phyloP scores from a whole-genome alignment of 2,113 vertebrate species.

The Callipepla californica region DNA sequence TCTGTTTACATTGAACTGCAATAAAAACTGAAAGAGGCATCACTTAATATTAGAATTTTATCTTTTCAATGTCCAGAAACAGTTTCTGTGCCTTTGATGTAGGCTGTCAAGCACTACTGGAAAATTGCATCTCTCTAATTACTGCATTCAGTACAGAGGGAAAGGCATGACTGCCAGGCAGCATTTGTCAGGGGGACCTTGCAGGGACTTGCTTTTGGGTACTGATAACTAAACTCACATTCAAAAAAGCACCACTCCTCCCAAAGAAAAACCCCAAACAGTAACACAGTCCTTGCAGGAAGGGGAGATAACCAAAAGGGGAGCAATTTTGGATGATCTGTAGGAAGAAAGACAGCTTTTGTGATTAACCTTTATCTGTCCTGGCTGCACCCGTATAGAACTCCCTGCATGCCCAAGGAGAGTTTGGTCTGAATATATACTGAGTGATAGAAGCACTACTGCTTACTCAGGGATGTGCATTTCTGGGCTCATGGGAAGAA shows the following conservation, averaged over 20 bases:
- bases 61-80: conserved; percentile 73
- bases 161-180: conserved; percentile 45
- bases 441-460: not conserved
- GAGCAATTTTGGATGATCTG: not conserved
- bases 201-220: conserved; percentile 28
- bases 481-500: not conserved
- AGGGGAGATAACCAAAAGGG: not conserved
- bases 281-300: not conserved
- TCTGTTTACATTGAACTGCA: conserved; percentile 62
- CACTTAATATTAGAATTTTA: conserved; percentile 70
- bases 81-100: conserved; percentile 72
- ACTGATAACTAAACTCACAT: conserved; percentile 45
- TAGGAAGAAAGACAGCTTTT: not conserved
- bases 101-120: conserved; percentile 64
- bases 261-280: not conserved
- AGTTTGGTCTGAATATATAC: not conserved
- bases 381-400: not conserved
- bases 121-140: conserved; percentile 65
- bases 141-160: not conserved
- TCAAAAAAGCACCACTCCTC: not conserved
- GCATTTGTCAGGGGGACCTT: conserved; percentile 31
- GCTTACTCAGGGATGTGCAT: not conserved
- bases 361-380: conserved; percentile 6
- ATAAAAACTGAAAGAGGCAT: conserved; percentile 66
- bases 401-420: not conserved